A percentile compares a stretch with the other conserved stretches of the same genome.
These are phyloP conservation scores for Therioaphis trifolii DNA, from an alignment of 2,888 invertebrate genomes.

Conservation along the genomic window DNA sequence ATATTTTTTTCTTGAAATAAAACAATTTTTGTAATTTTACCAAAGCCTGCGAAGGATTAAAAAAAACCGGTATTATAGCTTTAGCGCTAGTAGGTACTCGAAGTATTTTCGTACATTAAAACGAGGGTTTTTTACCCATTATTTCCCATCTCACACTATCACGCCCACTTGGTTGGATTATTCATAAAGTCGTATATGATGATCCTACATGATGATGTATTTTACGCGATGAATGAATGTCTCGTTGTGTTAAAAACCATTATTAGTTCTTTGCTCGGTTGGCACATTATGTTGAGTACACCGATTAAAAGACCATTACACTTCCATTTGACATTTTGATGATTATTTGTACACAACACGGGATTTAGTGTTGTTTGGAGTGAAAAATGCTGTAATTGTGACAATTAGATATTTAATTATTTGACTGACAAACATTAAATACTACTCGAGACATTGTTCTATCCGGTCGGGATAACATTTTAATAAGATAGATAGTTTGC, in stretches of 20 bases:
- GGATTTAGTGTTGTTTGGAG: neutral
- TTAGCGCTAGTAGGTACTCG: neutral
- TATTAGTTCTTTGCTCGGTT: no score
- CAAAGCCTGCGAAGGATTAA: conserved; percentile 16
- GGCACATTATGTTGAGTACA: no score
- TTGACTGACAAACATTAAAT: neutral
- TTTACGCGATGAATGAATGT: conserved; percentile 34
- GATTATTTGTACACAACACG: no score
- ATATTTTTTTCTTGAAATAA: neutral
- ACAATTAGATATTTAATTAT: neutral
- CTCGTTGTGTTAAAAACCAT: no score
- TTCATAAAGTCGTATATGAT: neutral
- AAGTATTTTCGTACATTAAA: conserved; percentile 8
- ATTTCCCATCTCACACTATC: neutral
- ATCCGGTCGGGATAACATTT: no score
- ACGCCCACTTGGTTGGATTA: neutral
- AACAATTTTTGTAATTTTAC: conserved; percentile 6
- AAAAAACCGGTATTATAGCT: conserved; percentile 14
- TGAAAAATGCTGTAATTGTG: neutral
- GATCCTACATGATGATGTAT: neutral
- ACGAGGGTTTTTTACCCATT: neutral
- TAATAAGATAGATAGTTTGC: neutral
- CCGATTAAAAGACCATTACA: no score
- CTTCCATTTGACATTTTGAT: no score
- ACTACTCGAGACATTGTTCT: neutral